Evolutionary conservation across 2,797 vertebrate genomes (phyloP).

Genomic region (Rhadinocentrus ornatus): DNA sequence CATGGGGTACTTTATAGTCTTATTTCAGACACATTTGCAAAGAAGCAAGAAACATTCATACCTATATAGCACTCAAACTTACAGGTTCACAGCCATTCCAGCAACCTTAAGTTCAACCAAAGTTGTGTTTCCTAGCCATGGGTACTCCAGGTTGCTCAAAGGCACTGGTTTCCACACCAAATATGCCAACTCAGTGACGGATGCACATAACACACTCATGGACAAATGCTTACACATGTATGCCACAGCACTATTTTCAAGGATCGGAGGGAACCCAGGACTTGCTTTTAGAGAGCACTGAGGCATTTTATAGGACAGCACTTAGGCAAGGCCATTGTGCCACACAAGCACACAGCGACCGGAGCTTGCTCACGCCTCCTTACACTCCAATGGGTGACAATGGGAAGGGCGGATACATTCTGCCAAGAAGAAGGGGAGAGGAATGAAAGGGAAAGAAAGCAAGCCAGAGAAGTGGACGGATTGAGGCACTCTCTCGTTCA

Average conservation of each 20-base stretch:
- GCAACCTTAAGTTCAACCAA: constrained; percentile 61
- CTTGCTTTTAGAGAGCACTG: constrained; percentile 81
- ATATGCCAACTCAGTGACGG: constrained; percentile 72
- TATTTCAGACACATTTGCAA: not conserved
- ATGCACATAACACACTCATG: constrained; percentile 53
- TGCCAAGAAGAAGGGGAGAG: constrained; percentile 70
- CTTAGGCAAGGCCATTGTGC: constrained; percentile 82
- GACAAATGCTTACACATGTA: constrained; percentile 48
- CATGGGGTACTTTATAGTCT: too few species aligned
- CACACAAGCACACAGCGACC: constrained; percentile 73
- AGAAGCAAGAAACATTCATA: not conserved
- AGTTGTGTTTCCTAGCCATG: constrained; percentile 63
- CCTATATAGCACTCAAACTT: not conserved
- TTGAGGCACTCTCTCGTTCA: constrained; percentile 68
- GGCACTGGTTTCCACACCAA: constrained; percentile 62
- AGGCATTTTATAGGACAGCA: constrained; percentile 86
- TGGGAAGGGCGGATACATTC: constrained; percentile 80
- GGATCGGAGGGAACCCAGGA: constrained; percentile 61
- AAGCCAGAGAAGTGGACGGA: constrained; percentile 65
- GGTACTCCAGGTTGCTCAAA: constrained; percentile 38
- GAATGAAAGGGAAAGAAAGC: constrained; percentile 50
- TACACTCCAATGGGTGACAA: constrained; percentile 82
- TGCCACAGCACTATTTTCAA: constrained; percentile 66
- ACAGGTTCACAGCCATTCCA: constrained; percentile 39
- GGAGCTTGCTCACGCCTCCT: constrained; percentile 77